phyloP scores from a whole-genome alignment of 2,888 invertebrate species.

The Camptogramma bilineatum region DNA sequence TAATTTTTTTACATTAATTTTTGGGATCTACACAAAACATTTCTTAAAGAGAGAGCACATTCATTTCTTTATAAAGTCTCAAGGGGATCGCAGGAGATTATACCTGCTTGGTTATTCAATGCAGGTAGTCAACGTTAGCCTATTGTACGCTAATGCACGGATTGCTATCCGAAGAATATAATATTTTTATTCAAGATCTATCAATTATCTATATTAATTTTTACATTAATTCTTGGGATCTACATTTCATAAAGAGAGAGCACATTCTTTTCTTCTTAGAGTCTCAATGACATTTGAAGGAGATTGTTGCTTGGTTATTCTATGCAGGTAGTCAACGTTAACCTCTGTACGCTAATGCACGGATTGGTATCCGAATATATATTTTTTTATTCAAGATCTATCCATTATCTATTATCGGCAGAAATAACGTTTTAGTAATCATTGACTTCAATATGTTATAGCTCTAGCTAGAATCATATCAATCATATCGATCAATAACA shows the following conservation, averaged over 20 bases:
- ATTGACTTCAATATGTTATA: too few species aligned
- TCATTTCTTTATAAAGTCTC: constrained; percentile 15
- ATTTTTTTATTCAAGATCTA: constrained; percentile 2
- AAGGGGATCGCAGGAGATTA: constrained; percentile 36
- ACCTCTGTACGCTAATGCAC: constrained; percentile 16
- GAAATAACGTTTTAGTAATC: too few species aligned
- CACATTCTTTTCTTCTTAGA: constrained; percentile 19
- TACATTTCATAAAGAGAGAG: constrained; percentile 8
- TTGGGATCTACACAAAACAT: background rate
- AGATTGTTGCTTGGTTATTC: constrained; percentile 13
- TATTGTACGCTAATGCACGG: constrained; percentile 18
- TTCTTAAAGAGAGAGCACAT: constrained; percentile 16
- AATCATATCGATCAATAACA: too few species aligned
- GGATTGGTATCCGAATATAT: background rate
- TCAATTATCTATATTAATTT: background rate
- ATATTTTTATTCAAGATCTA: constrained; percentile 1
- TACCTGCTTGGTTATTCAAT: constrained; percentile 7
- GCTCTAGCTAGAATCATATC: too few species aligned
- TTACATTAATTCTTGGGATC: background rate
- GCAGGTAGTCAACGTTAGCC: constrained; percentile 30
- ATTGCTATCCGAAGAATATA: background rate
- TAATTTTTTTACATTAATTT: background rate
- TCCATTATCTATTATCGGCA: too few species aligned
- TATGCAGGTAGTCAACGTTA: constrained; percentile 31
- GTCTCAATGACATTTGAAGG: constrained; percentile 34